These are phyloP conservation scores for Poeciliopsis turneri DNA, from an alignment of 2,797 vertebrate species.

Conservation along the genomic window DNA sequence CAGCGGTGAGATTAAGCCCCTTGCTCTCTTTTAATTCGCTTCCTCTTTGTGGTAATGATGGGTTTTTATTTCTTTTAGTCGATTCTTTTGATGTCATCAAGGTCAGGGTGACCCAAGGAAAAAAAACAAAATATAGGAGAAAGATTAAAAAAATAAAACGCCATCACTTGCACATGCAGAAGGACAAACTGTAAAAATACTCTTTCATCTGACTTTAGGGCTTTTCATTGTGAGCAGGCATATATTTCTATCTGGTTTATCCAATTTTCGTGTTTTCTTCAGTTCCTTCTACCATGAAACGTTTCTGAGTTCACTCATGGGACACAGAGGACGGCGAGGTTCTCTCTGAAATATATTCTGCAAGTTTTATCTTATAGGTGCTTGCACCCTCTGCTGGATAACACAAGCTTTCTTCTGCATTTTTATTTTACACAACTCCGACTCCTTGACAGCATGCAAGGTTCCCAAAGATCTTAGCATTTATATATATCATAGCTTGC, in stretches of 20 bases:
- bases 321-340: constrained; percentile 25
- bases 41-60: background rate
- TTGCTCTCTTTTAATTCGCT: constrained; percentile 11
- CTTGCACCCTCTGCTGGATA: constrained; percentile 75
- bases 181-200: constrained; percentile 16
- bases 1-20: constrained; percentile 24
- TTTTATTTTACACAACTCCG: constrained; percentile 12
- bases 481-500: background rate
- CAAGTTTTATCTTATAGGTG: constrained; percentile 15
- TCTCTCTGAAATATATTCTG: constrained; percentile 7
- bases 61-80: constrained; percentile 6
- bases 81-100: constrained; percentile 30
- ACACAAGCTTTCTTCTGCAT: constrained; percentile 28
- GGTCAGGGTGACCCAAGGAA: constrained; percentile 48
- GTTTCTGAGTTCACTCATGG: constrained; percentile 37
- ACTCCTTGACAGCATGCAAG: background rate
- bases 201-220: constrained; percentile 55
- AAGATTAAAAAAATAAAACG: constrained; percentile 21
- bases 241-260: constrained; percentile 33
- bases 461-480: background rate
- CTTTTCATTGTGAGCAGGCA: constrained; percentile 34
- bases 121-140: background rate
- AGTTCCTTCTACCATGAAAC: constrained; percentile 30
- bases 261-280: constrained; percentile 29
- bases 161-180: background rate